Evolutionary conservation across 2,797 vertebrate species (phyloP).

Genomic region (Crypturellus tataupa): DNA sequence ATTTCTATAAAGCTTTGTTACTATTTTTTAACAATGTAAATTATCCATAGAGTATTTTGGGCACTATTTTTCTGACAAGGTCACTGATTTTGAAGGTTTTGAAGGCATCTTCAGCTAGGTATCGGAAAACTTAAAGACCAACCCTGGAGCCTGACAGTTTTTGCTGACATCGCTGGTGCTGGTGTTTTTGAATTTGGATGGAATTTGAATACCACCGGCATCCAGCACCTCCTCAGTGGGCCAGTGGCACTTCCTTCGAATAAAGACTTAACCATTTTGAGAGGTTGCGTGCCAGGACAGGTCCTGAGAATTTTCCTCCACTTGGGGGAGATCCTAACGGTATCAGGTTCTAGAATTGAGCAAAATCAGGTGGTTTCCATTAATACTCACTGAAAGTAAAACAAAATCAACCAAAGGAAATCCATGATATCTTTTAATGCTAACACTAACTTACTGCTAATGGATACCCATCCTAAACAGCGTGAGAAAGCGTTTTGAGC

Average conservation of each 20-base stretch:
- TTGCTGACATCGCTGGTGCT: not conserved
- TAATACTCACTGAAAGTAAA: not conserved
- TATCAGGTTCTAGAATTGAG: not conserved
- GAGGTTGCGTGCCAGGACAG: not conserved
- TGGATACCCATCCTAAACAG: not conserved
- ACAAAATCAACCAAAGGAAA: not conserved
- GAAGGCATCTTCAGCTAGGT: constrained; percentile 23
- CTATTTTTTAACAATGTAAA: constrained; percentile 55
- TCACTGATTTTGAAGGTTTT: not conserved
- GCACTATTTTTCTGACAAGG: constrained; percentile 30
- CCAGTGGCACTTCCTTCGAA: not conserved
- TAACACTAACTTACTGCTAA: not conserved
- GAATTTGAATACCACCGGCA: not conserved
- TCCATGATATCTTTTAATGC: not conserved
- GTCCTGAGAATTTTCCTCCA: not conserved
- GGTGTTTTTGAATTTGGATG: constrained; percentile 7
- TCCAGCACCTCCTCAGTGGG: not conserved
- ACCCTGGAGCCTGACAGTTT: constrained; percentile 28
- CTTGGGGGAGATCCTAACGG: fast-evolving
- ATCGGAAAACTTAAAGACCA: constrained; percentile 43
- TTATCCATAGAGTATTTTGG: constrained; percentile 42
- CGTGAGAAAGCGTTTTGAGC: not conserved
- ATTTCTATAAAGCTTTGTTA: constrained; percentile 63
- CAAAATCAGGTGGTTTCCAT: not conserved
- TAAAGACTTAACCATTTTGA: not conserved